phyloP scores from a whole-genome alignment of 2,797 vertebrate genomes.

The Phylloscopus collybita region DNA sequence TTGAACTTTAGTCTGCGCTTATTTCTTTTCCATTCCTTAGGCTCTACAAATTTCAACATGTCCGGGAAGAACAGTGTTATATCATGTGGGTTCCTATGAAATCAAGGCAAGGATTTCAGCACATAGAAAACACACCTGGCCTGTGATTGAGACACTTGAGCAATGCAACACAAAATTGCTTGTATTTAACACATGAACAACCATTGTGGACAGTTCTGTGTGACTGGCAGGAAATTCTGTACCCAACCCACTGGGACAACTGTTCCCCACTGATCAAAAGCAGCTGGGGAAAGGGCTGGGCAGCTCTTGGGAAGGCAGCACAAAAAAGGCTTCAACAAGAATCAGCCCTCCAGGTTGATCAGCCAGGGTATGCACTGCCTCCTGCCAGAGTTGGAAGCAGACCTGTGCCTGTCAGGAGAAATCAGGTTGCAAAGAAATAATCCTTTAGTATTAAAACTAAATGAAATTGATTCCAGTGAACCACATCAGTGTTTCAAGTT shows the following conservation, averaged over 20 bases:
- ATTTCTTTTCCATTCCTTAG: background rate
- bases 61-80: background rate
- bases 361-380: rapidly evolving
- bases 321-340: rapidly evolving
- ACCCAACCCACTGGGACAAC: background rate
- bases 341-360: background rate
- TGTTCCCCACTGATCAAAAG: background rate
- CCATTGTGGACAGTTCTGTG: background rate
- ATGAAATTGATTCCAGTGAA: background rate
- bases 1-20: background rate
- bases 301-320: background rate
- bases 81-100: background rate
- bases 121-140: background rate
- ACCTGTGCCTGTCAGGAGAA: background rate
- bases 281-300: background rate
- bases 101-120: background rate
- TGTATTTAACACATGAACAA: background rate
- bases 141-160: background rate
- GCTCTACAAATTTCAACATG: background rate
- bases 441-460: background rate
- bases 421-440: background rate
- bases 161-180: background rate
- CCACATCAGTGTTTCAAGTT: background rate
- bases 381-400: background rate
- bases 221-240: background rate